Conservation (phyloP, 2,797 vertebrate species). For the Lepidocolaptes lacrymiger region DNA sequence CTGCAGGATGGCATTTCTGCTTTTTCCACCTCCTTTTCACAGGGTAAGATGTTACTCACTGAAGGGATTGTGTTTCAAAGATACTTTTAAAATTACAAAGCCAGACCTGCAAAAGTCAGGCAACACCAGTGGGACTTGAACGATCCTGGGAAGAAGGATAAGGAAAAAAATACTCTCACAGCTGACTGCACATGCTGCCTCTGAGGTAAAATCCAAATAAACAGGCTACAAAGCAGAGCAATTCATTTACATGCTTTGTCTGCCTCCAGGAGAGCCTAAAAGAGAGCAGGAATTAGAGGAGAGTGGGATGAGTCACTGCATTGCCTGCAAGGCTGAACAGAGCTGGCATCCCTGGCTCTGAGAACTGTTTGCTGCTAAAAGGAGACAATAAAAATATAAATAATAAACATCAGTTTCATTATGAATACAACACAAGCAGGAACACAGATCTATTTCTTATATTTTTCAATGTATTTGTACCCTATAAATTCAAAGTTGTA, state of each 20-base stretch:
- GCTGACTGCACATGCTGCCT: background rate
- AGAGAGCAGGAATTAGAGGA: background rate
- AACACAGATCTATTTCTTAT: background rate
- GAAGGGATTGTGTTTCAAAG: background rate
- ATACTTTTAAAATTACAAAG: background rate
- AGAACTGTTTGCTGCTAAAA: background rate
- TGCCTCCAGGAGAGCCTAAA: background rate
- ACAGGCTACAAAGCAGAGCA: background rate
- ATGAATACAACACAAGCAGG: background rate
- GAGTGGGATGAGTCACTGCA: background rate
- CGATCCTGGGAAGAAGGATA: background rate
- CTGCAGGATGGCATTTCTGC: fast-evolving
- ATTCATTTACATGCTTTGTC: background rate
- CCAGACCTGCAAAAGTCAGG: background rate
- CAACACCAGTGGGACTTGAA: background rate
- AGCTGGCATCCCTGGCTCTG: background rate
- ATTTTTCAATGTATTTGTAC: background rate
- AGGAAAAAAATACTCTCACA: background rate
- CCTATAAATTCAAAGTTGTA: background rate
- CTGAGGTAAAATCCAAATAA: background rate
- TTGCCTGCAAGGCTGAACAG: background rate
- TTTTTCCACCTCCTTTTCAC: background rate
- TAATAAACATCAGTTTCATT: background rate
- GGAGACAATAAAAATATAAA: background rate
- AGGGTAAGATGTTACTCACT: background rate